Base-by-base conservation (phyloP, 2,113 vertebrate species). In the Oryzias celebensis region DNA sequence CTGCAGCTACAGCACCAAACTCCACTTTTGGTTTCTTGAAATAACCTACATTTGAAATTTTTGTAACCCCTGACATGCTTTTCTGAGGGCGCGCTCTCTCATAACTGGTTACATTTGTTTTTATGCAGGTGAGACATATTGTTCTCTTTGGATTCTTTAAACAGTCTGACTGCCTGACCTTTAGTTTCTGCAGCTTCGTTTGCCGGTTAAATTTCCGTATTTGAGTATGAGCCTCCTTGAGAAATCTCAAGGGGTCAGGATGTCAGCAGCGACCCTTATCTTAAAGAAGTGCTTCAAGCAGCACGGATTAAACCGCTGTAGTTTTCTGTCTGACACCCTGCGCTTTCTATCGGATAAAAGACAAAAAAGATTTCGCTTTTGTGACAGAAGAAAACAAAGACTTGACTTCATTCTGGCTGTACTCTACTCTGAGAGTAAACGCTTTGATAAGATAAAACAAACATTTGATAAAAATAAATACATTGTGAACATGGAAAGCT, bases 61-160 rank as follows among this genome's bases (percentile, higher is more conserved):
- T 43, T 23, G 48, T n/a, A 65, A 52, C 59, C 75, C 71, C 50
- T 65, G 53, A 75, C 73, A 69, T 64, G 65, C 60, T 77, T 31
- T 71, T 68, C 71, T 48, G 51, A 53, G 57, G 0, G 2, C 5
- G 5, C 5, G 5, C 3, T 8, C 20, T 75, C 44, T 66, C 23
- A 63, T 80, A 66, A 76, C 66, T 66, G 63, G 48, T 47, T 36
- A 17, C 65, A 75, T 80, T 80, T 70, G 81, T 71, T 73, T 73
- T 75, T 52, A 26, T 26, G 26, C 5, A 0, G 50, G 44, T 26
- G 24, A 60, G 7, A 36, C 7, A 36, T 8, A 10, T 36, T 36
- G 8, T 36, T 36, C 31, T 36, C 7, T 10, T 36, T 2, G 0
- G 17, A 57, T 53, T 24, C 24, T 42, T 61, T 46, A 17, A 54